Evolutionary conservation across 2,113 vertebrate genomes (phyloP).

Genomic region (Patagioenas fasciata): DNA sequence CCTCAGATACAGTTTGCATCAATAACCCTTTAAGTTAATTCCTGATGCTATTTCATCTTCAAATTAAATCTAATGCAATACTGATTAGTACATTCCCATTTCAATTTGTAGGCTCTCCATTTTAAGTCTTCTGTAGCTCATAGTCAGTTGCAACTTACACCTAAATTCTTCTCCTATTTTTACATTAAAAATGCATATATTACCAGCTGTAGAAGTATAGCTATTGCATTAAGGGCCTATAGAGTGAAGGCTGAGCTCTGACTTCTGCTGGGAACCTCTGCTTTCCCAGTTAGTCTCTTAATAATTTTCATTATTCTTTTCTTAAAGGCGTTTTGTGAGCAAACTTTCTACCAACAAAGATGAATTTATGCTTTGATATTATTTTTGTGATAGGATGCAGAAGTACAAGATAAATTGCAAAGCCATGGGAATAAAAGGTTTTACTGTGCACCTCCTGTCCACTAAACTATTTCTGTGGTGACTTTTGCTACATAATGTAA

Average conservation of each 20-base stretch:
- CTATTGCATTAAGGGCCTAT: not conserved
- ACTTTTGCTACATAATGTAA: not conserved
- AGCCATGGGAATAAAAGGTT: not conserved
- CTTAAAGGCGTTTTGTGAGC: not conserved
- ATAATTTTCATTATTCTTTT: not conserved
- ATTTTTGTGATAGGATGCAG: not conserved
- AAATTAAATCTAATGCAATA: conserved; percentile 67
- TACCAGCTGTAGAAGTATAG: not conserved
- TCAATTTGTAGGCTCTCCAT: conserved; percentile 50
- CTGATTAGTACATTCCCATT: conserved; percentile 62
- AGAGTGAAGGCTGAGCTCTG: not conserved
- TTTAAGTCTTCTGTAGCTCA: conserved; percentile 61
- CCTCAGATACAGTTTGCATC: conserved; percentile 48
- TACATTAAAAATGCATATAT: not conserved
- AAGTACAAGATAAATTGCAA: not conserved
- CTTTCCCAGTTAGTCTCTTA: not conserved
- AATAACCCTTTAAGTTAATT: conserved; percentile 61
- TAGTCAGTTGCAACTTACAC: not conserved
- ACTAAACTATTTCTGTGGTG: not conserved
- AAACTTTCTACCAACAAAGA: not conserved
- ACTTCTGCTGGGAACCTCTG: not conserved
- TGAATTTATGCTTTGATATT: not conserved
- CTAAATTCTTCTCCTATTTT: not conserved
- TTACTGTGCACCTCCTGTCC: not conserved
- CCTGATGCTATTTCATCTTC: conserved; percentile 59